Conservation (phyloP, 2,797 vertebrate genomes). For the Astyanax mexicanus region DNA sequence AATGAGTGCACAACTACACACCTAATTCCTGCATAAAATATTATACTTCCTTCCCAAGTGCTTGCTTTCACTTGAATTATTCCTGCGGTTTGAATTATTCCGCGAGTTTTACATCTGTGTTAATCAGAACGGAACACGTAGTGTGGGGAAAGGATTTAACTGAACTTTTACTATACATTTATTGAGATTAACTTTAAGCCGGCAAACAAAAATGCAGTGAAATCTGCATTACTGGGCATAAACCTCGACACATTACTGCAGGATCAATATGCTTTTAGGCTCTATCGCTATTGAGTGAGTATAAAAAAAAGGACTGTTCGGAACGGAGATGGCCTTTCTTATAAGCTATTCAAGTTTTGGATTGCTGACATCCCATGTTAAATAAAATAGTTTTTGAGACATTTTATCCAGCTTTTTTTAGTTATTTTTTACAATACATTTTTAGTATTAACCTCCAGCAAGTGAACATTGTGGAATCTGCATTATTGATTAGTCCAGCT, state of each 20-base stretch:
- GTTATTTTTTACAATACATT: neutral
- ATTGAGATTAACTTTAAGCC: neutral
- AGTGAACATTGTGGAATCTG: neutral
- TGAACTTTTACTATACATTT: neutral
- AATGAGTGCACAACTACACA: slow-evolving; percentile 72
- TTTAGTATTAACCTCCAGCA: neutral
- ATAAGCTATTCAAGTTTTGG: neutral
- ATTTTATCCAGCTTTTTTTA: no score
- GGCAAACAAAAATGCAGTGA: neutral
- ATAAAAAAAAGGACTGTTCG: neutral
- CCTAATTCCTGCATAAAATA: neutral
- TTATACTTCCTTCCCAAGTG: neutral
- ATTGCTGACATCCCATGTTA: no score
- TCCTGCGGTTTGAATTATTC: neutral
- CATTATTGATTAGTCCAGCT: neutral
- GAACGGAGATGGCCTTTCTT: neutral
- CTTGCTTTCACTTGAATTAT: neutral
- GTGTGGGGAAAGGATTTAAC: neutral
- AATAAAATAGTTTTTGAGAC: no score
- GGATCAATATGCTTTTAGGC: neutral
- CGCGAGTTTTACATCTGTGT: neutral
- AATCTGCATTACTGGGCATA: neutral
- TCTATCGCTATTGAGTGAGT: neutral
- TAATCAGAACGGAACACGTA: neutral
- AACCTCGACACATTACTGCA: neutral